Base-by-base conservation (phyloP, 2,797 vertebrate species). In the Benthosema pterotum region DNA sequence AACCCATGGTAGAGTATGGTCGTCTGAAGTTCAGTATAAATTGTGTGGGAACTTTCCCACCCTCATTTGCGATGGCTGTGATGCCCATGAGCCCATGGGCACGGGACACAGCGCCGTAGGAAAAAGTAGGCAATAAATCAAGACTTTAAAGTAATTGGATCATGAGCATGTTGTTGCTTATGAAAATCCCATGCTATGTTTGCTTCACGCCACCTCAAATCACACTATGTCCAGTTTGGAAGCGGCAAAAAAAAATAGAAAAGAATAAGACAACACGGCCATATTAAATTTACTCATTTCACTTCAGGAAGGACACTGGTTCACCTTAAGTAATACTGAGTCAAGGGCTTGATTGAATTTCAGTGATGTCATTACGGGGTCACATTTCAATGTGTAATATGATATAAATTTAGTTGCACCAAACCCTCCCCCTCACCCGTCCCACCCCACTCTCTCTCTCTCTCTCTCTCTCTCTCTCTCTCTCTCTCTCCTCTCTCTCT, bases 351-450 rank as follows among this genome's bases (percentile, higher is more conserved):
- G 88, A 93, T 92, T 93, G 81, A 86, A 91, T 92, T 92, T 89
- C 83, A 77, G 87, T 93, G 90, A 92, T 93, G 87, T 92, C 87
- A 84, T 92, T 92, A 92, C 63, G 28, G 84, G 90, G 91, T 93
- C 92, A 92, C 90, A 92, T 92, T 93, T 91, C 91, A 91, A 88
- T 91, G 90, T 89, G 91, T 92, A 91, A 92, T 92, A 92, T 91
- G 89, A 91, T 90, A 91, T 90, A 89, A 91, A 93, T 92, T 83
- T 85, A 77, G 87, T 92, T 89, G 88, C 69, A 66, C 69, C 63
- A n/a, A n/a, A n/a, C 15, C 0, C 6, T 13, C 17, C 3, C 18
- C 38, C 4, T 11, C 12, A 1, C 5, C 19, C 14, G 19, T 11
- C 51, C 14, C 12, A 7, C 51, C 46, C 17, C 22, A 22, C 22